Conservation (phyloP, 2,113 vertebrate species). For the Cinclus cinclus region DNA sequence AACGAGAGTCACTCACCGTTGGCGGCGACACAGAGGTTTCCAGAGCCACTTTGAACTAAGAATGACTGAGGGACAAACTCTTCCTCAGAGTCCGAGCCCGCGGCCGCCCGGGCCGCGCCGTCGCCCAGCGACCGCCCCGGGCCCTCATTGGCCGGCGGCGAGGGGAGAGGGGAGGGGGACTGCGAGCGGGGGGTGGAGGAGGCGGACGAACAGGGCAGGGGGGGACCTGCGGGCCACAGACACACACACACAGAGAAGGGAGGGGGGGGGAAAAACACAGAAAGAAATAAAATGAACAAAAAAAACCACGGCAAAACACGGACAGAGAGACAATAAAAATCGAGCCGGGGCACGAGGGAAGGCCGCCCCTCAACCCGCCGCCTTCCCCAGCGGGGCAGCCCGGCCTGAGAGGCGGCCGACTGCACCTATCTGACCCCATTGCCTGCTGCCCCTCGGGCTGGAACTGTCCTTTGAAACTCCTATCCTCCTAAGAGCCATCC, state of each 20-base stretch:
- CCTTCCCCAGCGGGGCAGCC: background rate
- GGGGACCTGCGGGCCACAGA: conserved; percentile 92
- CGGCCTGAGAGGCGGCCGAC: background rate
- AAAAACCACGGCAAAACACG: background rate
- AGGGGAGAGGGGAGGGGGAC: conserved; percentile 89
- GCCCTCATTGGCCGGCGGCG: conserved; percentile 90
- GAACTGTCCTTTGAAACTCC: background rate
- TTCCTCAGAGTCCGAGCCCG: conserved; percentile 96
- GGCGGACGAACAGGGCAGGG: conserved; percentile 91
- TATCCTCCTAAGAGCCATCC: accelerated
- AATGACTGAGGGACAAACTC: conserved; percentile 96
- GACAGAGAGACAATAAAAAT: conserved; percentile 44
- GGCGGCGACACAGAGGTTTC: conserved; percentile 86
- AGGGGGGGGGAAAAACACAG: background rate
- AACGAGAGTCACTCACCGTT: conserved; percentile 88
- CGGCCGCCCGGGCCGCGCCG: conserved; percentile 90
- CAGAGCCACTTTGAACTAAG: conserved; percentile 97
- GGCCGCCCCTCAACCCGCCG: background rate
- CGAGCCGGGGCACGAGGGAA: background rate
- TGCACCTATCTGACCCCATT: background rate
- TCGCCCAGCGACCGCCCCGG: conserved; percentile 97
- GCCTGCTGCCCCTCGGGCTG: background rate
- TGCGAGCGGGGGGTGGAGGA: conserved; percentile 92
- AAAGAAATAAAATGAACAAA: conserved; percentile 49
- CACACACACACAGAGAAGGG: background rate